phyloP scores from a whole-genome alignment of 2,797 vertebrate genomes.

The Masticophis lateralis region DNA sequence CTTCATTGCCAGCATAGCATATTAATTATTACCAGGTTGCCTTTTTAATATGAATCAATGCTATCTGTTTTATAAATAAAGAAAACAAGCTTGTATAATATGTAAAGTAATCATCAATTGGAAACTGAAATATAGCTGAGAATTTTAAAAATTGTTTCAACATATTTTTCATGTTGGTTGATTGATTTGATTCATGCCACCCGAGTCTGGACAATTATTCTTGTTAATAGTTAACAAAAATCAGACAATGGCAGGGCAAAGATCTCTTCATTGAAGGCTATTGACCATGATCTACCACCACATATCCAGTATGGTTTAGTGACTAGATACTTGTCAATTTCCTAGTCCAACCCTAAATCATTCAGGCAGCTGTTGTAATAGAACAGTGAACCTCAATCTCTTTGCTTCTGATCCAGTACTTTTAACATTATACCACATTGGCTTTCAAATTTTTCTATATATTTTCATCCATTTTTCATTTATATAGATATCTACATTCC shows the following conservation, averaged over 20 bases:
- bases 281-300: background rate
- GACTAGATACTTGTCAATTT: background rate
- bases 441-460: background rate
- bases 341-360: background rate
- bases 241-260: background rate
- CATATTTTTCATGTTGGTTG: background rate
- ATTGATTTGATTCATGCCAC: background rate
- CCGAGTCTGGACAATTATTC: background rate
- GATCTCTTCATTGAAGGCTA: background rate
- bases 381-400: background rate
- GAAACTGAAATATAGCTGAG: background rate
- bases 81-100: background rate
- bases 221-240: background rate
- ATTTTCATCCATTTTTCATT: background rate
- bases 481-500: background rate
- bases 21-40: background rate
- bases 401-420: background rate
- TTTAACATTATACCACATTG: background rate
- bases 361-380: background rate
- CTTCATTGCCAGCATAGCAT: background rate
- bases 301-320: background rate
- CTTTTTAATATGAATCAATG: background rate
- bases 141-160: background rate
- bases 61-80: slow-evolving; percentile 8
- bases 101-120: rapidly evolving